These are phyloP conservation scores for Rousettus leschenaultii DNA, from an alignment of 2,113 vertebrate genomes.

Conservation along the genomic window DNA sequence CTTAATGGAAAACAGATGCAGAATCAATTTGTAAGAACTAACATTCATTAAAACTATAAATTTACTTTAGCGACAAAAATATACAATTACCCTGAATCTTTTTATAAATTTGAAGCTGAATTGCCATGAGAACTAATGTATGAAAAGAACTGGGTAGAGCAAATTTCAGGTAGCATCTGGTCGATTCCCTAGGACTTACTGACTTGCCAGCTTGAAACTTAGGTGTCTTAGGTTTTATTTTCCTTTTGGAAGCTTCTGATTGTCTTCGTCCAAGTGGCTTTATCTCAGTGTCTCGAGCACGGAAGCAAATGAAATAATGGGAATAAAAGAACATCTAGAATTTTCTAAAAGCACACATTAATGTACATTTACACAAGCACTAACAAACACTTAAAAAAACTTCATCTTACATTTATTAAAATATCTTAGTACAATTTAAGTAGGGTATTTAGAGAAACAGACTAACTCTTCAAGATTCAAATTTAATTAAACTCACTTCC, in stretches of 20 bases:
- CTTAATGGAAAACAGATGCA: slow-evolving; percentile 66
- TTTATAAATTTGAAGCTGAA: background rate
- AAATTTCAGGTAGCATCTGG: slow-evolving; percentile 2
- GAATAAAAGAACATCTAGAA: background rate
- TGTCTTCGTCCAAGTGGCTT: background rate
- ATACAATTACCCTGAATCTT: background rate
- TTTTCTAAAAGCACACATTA: background rate
- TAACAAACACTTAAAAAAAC: background rate
- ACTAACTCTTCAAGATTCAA: slow-evolving; percentile 23
- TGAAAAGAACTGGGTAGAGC: background rate
- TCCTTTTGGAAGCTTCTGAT: background rate
- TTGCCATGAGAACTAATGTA: background rate
- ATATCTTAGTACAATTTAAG: background rate
- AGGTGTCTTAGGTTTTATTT: background rate
- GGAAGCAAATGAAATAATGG: background rate
- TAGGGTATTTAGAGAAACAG: slow-evolving; percentile 14
- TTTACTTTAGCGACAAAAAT: slow-evolving; percentile 46
- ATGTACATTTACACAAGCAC: background rate
- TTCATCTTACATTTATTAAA: slow-evolving; percentile 9
- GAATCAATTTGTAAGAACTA: slow-evolving; percentile 63
- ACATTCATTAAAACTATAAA: slow-evolving; percentile 71
- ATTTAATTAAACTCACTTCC: slow-evolving; percentile 38
- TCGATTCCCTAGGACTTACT: background rate
- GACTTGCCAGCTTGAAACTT: background rate
- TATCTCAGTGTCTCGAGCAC: background rate